Base-by-base conservation (phyloP, 2,113 vertebrate genomes). In the Salvelinus sp. region DNA sequence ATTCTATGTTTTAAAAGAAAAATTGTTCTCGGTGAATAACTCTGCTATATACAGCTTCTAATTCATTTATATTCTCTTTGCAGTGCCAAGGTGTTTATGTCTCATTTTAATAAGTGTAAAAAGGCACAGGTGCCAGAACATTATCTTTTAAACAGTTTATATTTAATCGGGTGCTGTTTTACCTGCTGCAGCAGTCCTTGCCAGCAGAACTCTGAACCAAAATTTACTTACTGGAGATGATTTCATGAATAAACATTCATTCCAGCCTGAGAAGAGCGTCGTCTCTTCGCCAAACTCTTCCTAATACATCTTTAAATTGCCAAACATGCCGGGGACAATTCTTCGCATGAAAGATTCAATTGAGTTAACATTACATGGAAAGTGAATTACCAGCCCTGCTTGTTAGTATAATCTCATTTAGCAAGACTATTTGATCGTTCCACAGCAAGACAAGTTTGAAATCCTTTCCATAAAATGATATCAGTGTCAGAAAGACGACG, bases 171-270 rank as follows among this genome's bases (percentile, higher is more conserved):
- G 14, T 60, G 58, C 20, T n/a, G 7, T 60, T 20, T 60, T 20
- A 60, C 58, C 58, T 60, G n/a, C 20, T 22, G 58, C 6, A 22
- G n/a, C 58, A 2, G n/a, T 60, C 33, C 1, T 6, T 30, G 16
- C 22, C 44, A 57, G 44, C 22, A 18, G 13, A 27, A 50, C 23
- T 54, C 28, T 20, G 13, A 28, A 68, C 27, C 27, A 30, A 30
- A 38, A 38, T 68, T 1, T 38, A 63, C 13, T 57, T 47, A 48
- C 30, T 30, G 65, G 38, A 28, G 33, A 54, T 70, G 58, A 60
- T 33, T 38, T 76, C 67, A 76, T 74, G 77, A 72, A 80, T 77
- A 78, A 78, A 78, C 82, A 82, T 76, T 78, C 72, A 80, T 76
- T 72, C 62, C 22, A 65, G 58, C 72, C 22, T 50, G 30, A 38